Base-by-base conservation (phyloP, 2,888 invertebrate species). In the Fabriciana adippe region DNA sequence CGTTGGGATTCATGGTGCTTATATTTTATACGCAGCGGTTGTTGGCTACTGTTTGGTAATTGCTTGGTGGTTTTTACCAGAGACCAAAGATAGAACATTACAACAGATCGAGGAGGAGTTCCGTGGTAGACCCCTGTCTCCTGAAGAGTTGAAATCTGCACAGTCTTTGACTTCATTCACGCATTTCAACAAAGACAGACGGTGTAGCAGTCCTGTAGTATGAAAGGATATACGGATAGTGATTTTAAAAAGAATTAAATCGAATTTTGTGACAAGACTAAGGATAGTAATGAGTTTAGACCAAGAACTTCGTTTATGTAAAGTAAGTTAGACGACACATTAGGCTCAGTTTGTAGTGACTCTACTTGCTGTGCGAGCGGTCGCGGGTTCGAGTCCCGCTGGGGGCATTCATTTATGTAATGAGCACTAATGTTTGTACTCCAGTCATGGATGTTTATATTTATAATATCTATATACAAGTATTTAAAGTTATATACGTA, bases 41-140 rank as follows among this genome's bases (percentile, higher is more conserved):
- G 77, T 89, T 2, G 75, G 76, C 0, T 89, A 88, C 54, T 84
- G 87, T 68, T 70, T 87, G 51, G 45, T 79, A 2, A 74, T 89
- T 0, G 82, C 85, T 0, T 82, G 79, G 80, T 74, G 77, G 61
- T 78, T 85, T 51, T 67, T 90, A 5, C 90, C 90, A 0, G 90
- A 90, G 73, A 90, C 90, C 0, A 90, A 90, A 18, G 90, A 89
- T 61, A 83, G 88, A 67, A 89, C 89, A 0, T 72, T 89, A 15
- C 88, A 87, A 69, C 88, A 90, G 70, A 90, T 90, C 41, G 89
- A 90, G 67, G 86, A 89, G 26, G 89, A 88, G 74, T 89, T 90
- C 53, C 80, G 87, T 68, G 89, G 89, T 0, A 78, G 79, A 64
- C 79, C 81, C 2, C 55, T 82, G 26, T 78, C 81, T 14, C 75